Evolutionary conservation across 1,140 invertebrate genomes (phyloP), one percentile per base, ranked within the genome.

Genomic region (Oncopodura yosiiana): DNA sequence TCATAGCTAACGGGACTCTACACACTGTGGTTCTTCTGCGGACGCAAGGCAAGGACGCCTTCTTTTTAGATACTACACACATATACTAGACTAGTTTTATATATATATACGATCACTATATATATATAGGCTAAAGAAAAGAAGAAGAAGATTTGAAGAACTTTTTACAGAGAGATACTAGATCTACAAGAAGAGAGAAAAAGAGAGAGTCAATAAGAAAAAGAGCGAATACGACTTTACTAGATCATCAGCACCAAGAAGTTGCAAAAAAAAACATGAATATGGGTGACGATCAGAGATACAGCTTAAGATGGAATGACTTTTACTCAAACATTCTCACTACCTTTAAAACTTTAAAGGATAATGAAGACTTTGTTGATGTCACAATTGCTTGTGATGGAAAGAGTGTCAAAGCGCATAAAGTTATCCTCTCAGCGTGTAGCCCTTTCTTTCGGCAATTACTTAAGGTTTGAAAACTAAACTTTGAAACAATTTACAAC

Each of bases 221-320:
- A 27, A 45, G 43, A 16, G n/a, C 5, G 36, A 38, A 38, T n/a
- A 4, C n/a, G n/a, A n/a, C n/a, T n/a, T n/a, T n/a, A n/a, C n/a
- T n/a, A n/a, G 18, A 12, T 9, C 9, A 8, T 8, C 9, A 9
- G 39, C 8, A 18, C 19, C 8, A 18, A 21, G 39, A 42, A 67
- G 73, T 73, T n/a, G n/a, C n/a, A n/a, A n/a, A n/a, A n/a, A n/a
- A n/a, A n/a, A 8, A 8, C n/a, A 26, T 24, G 16, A 32, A 23
- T 38, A 58, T 58, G 56, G 56, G 38, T 32, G 49, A 51, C 64
- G 82, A 88, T 73, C 87, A 93, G 75, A 86, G 56, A 16, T 93
- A 91, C 73, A 87, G 87, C 69, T 78, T 93, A 66, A 80, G 87
- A 67, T 93, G 89, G 89, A 92, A 91, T 71, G 87, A 92, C 71